These are phyloP conservation scores for Pseudobourletiella spinata DNA, from an alignment of 1,140 invertebrate species.

Conservation along the genomic window DNA sequence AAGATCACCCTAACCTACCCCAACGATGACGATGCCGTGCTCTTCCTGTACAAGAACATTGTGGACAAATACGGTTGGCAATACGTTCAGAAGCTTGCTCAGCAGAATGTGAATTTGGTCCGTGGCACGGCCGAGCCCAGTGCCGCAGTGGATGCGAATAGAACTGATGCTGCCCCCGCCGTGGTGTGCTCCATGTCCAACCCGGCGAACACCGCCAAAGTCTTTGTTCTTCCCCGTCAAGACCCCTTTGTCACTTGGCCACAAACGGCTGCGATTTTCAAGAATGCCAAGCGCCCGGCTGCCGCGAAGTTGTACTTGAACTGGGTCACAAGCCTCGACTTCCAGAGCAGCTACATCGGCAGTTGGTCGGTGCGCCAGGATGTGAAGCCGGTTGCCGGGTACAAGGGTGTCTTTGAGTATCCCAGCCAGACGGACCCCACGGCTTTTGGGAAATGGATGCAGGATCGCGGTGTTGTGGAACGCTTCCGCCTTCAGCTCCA, in stretches of 20 bases:
- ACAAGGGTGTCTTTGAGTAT: conserved; percentile 7
- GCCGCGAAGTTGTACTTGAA: conserved; percentile 24
- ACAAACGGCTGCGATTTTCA: conserved; percentile 21
- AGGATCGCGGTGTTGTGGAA: conserved; percentile 8
- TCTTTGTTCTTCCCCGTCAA: conserved; percentile 7
- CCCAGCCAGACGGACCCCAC: conserved; percentile 6
- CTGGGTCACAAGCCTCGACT: conserved; percentile 5
- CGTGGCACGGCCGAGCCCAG: conserved; percentile 10
- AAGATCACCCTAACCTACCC: conserved; percentile 21
- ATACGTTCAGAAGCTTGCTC: conserved; percentile 2
- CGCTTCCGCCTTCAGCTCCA: conserved; percentile 7
- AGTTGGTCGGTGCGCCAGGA: conserved; percentile 15
- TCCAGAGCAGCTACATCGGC: conserved; percentile 1
- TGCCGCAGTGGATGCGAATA: neutral
- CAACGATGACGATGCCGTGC: conserved; percentile 27
- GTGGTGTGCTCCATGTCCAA: neutral
- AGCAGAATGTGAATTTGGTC: conserved; percentile 11
- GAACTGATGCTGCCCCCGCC: neutral
- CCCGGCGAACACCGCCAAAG: no score
- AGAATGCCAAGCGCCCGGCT: conserved; percentile 1
- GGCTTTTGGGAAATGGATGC: conserved; percentile 7
- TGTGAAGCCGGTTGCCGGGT: conserved; percentile 3
- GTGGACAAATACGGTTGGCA: conserved; percentile 21
- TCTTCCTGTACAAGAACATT: conserved; percentile 15
- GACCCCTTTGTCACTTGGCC: conserved; percentile 25